Base-by-base conservation (phyloP, 1,140 invertebrate genomes). In the Theocolax elegans region DNA sequence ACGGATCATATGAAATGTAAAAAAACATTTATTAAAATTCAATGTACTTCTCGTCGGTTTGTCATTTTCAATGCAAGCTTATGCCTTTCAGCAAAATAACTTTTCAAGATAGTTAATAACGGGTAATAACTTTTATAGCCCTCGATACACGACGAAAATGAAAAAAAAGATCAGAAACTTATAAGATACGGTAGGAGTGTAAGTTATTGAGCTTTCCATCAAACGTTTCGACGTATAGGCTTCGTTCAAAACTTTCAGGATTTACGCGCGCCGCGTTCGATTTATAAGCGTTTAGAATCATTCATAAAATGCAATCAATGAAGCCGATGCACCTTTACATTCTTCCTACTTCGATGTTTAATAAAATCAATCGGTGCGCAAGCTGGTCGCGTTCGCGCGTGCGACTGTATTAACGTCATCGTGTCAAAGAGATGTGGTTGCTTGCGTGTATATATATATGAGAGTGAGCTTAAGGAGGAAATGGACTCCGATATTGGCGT, bases 191-290 rank as follows among this genome's bases (percentile, higher is more conserved):
- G n/a, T n/a, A n/a, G n/a, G n/a, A n/a, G n/a, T n/a, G n/a, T n/a
- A n/a, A n/a, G n/a, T n/a, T n/a, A 29, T 53, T 29, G 25, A 53
- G 27, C 31, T 53, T 53, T 53, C 49, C 19, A 8, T 53, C 49
- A 53, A 44, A 29, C 8, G 19, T 6, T 7, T 29, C 17, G n/a
- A 12, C 31, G 21, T 27, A 7, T 27, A n/a, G 27, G 49, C 27
- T 29, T 29, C 25, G 17, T 53, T 53, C 17, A 15, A 53, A 53
- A 53, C 25, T 53, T 29, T n/a, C 27, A 29, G 0, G 13, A 6
- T 15, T 53, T 29, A 29, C 27, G 10, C 17, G 21, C 4, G 12
- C 9, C 1, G 25, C 15, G 1, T 53, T 8, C 49, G n/a, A 29
- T 53, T 29, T 53, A 53, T 29, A 6, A 10, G n/a, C n/a, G 21